Evolutionary conservation across 2,113 vertebrate genomes (phyloP).

Genomic region (Podilymbus podiceps): DNA sequence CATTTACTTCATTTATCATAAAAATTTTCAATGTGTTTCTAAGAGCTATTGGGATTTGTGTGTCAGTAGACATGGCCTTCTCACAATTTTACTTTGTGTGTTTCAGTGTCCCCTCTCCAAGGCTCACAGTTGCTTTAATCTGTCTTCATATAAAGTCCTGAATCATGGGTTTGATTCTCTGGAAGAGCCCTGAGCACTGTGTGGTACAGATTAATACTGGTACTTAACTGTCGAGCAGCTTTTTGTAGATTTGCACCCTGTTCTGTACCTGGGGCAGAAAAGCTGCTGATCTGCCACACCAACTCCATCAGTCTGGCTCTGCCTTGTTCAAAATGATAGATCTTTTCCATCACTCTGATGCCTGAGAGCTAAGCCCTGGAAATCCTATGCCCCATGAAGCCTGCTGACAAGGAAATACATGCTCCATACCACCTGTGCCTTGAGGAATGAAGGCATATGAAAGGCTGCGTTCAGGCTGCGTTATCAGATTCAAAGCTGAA

Average conservation of each 20-base stretch:
- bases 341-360: not conserved
- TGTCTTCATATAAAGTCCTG: not conserved
- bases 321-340: not conserved
- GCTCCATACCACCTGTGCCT: not conserved
- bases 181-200: not conserved
- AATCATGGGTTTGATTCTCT: not conserved
- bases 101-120: not conserved
- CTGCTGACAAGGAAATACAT: not conserved
- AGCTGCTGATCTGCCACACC: not conserved
- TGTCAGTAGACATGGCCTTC: rapidly evolving
- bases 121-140: not conserved
- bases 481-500: slow-evolving; percentile 41
- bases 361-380: not conserved
- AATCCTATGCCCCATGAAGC: not conserved
- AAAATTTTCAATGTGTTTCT: not conserved
- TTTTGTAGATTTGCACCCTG: not conserved
- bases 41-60: not conserved
- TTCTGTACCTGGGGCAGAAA: not conserved
- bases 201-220: not conserved
- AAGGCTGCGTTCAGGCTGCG: not conserved
- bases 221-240: not conserved
- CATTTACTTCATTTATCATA: not conserved
- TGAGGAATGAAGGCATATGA: not conserved
- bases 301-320: not conserved
- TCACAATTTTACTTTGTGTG: not conserved